Evolutionary conservation across 1,140 invertebrate species (phyloP).

Genomic region (Drosophila ogumai): DNA sequence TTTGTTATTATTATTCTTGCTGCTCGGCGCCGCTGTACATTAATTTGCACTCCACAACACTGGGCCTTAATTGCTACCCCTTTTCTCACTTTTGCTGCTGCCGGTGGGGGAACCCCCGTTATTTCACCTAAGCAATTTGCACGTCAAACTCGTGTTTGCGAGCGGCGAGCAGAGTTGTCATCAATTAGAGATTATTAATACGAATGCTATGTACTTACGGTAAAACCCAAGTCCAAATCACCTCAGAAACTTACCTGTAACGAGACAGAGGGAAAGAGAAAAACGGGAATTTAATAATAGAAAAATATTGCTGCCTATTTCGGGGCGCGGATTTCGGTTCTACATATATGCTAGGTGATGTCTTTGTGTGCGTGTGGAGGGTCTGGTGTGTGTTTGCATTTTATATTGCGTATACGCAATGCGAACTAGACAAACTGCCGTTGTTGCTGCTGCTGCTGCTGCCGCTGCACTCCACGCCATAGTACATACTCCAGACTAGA

Average conservation of each 20-base stretch:
- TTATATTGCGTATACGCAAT: slow-evolving; percentile 62
- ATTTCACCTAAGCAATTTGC: slow-evolving; percentile 63
- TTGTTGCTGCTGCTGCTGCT: slow-evolving; percentile 20
- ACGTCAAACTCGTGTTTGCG: slow-evolving; percentile 53
- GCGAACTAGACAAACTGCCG: slow-evolving; percentile 42
- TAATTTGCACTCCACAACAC: slow-evolving; percentile 57
- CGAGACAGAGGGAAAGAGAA: slow-evolving; percentile 18
- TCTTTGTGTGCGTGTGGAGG: slow-evolving; percentile 1
- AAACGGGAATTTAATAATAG: slow-evolving; percentile 29
- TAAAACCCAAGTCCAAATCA: neutral
- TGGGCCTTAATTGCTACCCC: slow-evolving; percentile 63
- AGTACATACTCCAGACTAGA: slow-evolving; percentile 43
- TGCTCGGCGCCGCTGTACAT: slow-evolving; percentile 67
- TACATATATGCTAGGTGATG: neutral
- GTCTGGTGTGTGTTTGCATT: slow-evolving; percentile 10
- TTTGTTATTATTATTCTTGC: slow-evolving; percentile 77
- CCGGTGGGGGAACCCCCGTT: slow-evolving; percentile 33
- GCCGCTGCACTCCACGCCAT: neutral
- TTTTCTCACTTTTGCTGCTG: slow-evolving; percentile 33
- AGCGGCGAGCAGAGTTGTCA: slow-evolving; percentile 42
- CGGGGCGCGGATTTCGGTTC: slow-evolving; percentile 35
- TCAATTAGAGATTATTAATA: slow-evolving; percentile 67
- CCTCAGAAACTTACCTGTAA: slow-evolving; percentile 49
- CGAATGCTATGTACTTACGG: slow-evolving; percentile 27
- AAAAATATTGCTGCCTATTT: slow-evolving; percentile 69